Evolutionary conservation across 2,888 invertebrate genomes (phyloP).

Genomic region (Mantis religiosa): DNA sequence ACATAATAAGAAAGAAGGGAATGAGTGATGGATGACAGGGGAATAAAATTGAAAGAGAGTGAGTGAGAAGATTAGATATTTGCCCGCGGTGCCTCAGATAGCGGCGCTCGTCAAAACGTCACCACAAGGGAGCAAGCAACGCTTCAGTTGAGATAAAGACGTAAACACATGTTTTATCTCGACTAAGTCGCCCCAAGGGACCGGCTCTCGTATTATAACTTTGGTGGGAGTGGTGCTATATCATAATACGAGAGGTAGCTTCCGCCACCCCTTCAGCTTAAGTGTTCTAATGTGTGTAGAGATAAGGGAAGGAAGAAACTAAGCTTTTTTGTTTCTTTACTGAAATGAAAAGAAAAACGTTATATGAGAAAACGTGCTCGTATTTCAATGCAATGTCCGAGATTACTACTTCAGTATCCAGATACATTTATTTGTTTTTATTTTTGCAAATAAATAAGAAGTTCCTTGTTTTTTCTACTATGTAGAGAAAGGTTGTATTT

Average conservation of each 20-base stretch:
- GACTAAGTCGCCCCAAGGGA: neutral
- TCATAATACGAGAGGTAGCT: neutral
- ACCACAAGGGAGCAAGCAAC: neutral
- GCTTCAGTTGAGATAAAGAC: neutral
- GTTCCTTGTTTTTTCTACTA: too few species aligned
- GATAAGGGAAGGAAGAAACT: too few species aligned
- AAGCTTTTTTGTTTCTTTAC: too few species aligned
- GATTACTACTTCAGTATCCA: too few species aligned
- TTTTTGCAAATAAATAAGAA: too few species aligned
- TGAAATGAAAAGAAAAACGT: too few species aligned
- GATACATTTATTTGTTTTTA: too few species aligned
- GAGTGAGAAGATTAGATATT: neutral
- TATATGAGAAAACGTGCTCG: too few species aligned
- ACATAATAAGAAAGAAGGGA: neutral
- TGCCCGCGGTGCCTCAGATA: neutral
- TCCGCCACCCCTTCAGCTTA: too few species aligned
- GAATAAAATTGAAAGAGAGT: neutral
- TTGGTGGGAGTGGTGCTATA: neutral
- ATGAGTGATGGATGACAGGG: neutral
- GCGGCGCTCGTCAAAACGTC: neutral
- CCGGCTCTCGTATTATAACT: neutral
- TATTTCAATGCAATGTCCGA: too few species aligned
- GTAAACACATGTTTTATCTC: neutral
- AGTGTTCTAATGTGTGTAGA: too few species aligned
- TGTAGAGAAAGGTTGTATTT: too few species aligned